phyloP scores from a whole-genome alignment of 2,888 invertebrate genomes.

The Portevinia maculata region DNA sequence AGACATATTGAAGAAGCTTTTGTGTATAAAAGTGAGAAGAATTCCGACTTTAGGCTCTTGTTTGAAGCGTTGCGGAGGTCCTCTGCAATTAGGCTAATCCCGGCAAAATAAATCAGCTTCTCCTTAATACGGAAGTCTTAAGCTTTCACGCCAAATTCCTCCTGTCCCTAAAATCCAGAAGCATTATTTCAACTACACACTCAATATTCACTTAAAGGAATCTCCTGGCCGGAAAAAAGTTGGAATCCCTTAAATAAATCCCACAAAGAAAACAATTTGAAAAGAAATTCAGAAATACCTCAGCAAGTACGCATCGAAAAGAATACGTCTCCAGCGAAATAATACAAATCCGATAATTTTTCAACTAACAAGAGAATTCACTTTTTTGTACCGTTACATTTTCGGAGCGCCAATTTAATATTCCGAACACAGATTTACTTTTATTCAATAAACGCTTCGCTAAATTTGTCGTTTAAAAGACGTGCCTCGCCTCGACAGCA shows the following conservation, averaged over 20 bases:
- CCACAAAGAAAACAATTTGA: conserved; percentile 3
- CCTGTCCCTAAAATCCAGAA: background rate
- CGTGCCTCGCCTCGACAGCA: conserved; percentile 51
- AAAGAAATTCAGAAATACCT: conserved; percentile 19
- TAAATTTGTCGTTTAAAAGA: conserved; percentile 72
- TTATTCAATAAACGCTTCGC: conserved; percentile 75
- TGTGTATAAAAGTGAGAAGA: too few relatives aligned
- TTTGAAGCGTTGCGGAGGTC: too few relatives aligned
- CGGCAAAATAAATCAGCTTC: background rate
- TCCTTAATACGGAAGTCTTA: conserved; percentile 1
- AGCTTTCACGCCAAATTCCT: conserved; percentile 32
- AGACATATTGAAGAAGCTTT: too few relatives aligned
- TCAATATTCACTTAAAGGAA: conserved; percentile 41
- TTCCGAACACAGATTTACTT: conserved; percentile 75
- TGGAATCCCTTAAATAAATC: conserved; percentile 12
- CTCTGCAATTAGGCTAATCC: background rate
- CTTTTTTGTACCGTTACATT: conserved; percentile 52
- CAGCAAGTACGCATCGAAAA: background rate
- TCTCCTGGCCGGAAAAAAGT: background rate
- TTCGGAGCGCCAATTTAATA: conserved; percentile 65
- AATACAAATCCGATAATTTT: conserved; percentile 72
- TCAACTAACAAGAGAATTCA: conserved; percentile 73
- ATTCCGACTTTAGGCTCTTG: too few relatives aligned
- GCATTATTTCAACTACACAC: background rate
- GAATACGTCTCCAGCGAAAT: conserved; percentile 33